Evolutionary conservation across 2,797 vertebrate species (phyloP).

Genomic region (Lutjanus campechanus): DNA sequence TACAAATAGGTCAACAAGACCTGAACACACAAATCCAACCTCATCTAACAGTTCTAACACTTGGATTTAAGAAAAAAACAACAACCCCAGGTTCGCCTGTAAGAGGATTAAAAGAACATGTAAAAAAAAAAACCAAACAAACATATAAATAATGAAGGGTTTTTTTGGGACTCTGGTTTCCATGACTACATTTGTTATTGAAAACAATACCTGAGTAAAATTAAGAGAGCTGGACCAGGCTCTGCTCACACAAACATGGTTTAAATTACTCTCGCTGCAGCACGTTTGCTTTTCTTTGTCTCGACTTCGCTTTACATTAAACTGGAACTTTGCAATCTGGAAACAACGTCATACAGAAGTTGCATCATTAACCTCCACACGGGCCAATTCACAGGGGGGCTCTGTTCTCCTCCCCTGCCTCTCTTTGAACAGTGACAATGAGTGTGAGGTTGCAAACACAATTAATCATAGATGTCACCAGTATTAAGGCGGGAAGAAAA

Average conservation of each 20-base stretch:
- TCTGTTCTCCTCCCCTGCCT: background rate
- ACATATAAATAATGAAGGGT: conserved; percentile 38
- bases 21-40: background rate
- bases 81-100: conserved; percentile 10
- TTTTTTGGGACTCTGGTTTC: conserved; percentile 78
- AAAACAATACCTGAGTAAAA: conserved; percentile 89
- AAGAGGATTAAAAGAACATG: conserved; percentile 37
- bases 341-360: conserved; percentile 65
- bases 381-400: conserved; percentile 39
- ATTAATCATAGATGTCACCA: conserved; percentile 73
- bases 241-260: conserved; percentile 85
- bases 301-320: conserved; percentile 85
- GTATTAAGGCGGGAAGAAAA: conserved; percentile 29
- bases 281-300: conserved; percentile 88
- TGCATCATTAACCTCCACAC: conserved; percentile 63
- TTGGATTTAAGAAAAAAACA: conserved; percentile 5
- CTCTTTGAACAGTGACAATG: conserved; percentile 66
- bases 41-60: background rate
- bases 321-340: conserved; percentile 73
- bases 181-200: conserved; percentile 88
- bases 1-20: conserved; percentile 10
- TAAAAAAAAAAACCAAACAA: conserved; percentile 38
- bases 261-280: conserved; percentile 88
- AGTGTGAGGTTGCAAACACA: conserved; percentile 69
- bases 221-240: conserved; percentile 80